phyloP scores from a whole-genome alignment of 2,113 vertebrate species.

The Pyxicephalus adspersus region DNA sequence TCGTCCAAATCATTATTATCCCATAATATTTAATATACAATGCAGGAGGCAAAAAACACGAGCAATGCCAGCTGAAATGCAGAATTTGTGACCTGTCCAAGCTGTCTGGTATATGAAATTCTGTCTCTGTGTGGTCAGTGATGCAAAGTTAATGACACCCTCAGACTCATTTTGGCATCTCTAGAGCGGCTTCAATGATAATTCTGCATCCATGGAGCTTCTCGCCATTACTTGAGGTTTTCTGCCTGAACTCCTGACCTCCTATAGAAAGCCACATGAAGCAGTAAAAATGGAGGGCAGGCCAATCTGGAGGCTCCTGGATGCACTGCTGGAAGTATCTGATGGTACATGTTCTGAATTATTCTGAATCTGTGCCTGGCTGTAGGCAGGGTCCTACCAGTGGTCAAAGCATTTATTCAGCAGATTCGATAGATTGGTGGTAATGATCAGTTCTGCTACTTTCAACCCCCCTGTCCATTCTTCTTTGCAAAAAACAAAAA shows the following conservation, averaged over 20 bases:
- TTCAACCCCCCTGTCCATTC: no score
- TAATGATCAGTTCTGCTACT: no score
- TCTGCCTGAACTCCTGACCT: neutral
- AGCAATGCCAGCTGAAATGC: slow-evolving; percentile 18
- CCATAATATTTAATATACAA: slow-evolving; percentile 36
- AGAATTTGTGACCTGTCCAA: slow-evolving; percentile 31
- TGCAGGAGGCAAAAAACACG: neutral
- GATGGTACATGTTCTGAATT: no score
- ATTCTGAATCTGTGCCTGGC: no score
- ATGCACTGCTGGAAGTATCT: neutral
- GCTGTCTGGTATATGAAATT: slow-evolving; percentile 36
- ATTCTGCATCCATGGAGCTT: slow-evolving; percentile 32
- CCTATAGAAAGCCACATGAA: neutral
- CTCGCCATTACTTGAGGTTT: slow-evolving; percentile 5
- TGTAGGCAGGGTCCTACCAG: no score
- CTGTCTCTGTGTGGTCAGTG: slow-evolving; percentile 53
- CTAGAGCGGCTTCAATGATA: slow-evolving; percentile 16
- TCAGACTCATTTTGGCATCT: slow-evolving; percentile 25
- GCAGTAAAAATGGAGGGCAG: neutral
- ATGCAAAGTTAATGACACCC: slow-evolving; percentile 19
- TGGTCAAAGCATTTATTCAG: no score
- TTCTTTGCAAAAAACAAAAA: no score
- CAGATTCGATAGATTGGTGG: no score
- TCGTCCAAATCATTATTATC: slow-evolving; percentile 46
- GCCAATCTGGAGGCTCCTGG: neutral